These are phyloP conservation scores for Tanytarsus gracilentus DNA, from an alignment of 2,888 invertebrate genomes.

Conservation along the genomic window DNA sequence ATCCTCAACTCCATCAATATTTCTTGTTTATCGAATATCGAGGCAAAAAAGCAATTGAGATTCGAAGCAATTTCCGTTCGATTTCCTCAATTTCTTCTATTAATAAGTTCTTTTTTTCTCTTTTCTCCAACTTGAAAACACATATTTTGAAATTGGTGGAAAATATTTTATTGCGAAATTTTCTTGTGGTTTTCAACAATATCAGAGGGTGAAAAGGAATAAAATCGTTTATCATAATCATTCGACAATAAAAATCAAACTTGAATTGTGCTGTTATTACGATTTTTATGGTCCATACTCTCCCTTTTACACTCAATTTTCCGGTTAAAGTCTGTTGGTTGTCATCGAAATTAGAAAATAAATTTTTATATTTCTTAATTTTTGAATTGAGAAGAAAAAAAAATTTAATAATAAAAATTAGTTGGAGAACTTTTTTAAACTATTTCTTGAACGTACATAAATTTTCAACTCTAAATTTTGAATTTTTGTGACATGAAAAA, in stretches of 20 bases:
- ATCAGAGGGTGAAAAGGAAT: neutral
- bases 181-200: constrained; percentile 15
- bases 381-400: too few species aligned
- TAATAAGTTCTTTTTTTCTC: constrained; percentile 16
- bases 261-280: constrained; percentile 27
- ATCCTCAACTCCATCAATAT: neutral
- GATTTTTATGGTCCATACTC: constrained; percentile 25
- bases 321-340: too few species aligned
- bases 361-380: too few species aligned
- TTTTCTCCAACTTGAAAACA: constrained; percentile 11
- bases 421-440: too few species aligned
- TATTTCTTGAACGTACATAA: too few species aligned
- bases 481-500: too few species aligned
- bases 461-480: too few species aligned
- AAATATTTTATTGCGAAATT: constrained; percentile 11
- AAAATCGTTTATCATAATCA: constrained; percentile 29
- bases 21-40: neutral
- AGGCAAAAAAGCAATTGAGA: constrained; percentile 8
- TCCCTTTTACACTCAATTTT: neutral
- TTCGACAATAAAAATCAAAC: constrained; percentile 28
- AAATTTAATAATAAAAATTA: too few species aligned
- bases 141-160: too few species aligned
- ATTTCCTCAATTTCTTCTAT: constrained; percentile 20
- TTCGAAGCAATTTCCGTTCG: constrained; percentile 28
- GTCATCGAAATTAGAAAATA: too few species aligned